Percentiles rank a stretch among this genome's conserved stretches.
Conservation (phyloP, 2,113 vertebrate species). For the Siphamia tubifer region DNA sequence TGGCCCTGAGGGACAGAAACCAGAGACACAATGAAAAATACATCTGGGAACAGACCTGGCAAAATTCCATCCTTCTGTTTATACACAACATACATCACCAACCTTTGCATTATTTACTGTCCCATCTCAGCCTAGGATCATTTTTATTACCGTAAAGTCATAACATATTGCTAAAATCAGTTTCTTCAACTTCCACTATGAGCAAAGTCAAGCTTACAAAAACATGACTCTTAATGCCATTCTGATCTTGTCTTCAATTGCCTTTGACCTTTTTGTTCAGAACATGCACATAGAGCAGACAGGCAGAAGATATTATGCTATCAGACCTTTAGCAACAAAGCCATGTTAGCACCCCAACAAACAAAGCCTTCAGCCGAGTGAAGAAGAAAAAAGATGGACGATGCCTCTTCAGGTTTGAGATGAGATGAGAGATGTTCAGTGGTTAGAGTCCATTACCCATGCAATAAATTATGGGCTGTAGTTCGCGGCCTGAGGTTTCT, state of each 20-base stretch:
- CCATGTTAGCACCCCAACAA: slow-evolving; percentile 43
- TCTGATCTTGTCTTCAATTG: neutral
- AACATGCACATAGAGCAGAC: slow-evolving; percentile 61
- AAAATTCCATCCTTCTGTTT: neutral
- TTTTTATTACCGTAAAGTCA: neutral
- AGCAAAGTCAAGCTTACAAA: neutral
- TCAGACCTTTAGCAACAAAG: slow-evolving; percentile 39
- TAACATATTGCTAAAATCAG: neutral
- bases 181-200: neutral
- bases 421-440: slow-evolving; percentile 38
- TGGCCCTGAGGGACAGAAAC: slow-evolving; percentile 82
- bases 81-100: neutral
- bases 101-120: neutral
- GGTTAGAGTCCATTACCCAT: slow-evolving; percentile 55
- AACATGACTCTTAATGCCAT: neutral
- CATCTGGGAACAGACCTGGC: neutral
- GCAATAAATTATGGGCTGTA: slow-evolving; percentile 36
- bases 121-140: neutral
- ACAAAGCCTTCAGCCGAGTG: slow-evolving; percentile 25
- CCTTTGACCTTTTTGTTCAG: neutral
- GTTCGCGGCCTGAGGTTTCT: slow-evolving; percentile 22
- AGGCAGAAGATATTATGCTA: slow-evolving; percentile 42
- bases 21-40: neutral
- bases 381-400: slow-evolving; percentile 25
- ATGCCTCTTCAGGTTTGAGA: slow-evolving; percentile 27